Conservation (phyloP, 2,888 invertebrate genomes). For the Dorcus hopei region DNA sequence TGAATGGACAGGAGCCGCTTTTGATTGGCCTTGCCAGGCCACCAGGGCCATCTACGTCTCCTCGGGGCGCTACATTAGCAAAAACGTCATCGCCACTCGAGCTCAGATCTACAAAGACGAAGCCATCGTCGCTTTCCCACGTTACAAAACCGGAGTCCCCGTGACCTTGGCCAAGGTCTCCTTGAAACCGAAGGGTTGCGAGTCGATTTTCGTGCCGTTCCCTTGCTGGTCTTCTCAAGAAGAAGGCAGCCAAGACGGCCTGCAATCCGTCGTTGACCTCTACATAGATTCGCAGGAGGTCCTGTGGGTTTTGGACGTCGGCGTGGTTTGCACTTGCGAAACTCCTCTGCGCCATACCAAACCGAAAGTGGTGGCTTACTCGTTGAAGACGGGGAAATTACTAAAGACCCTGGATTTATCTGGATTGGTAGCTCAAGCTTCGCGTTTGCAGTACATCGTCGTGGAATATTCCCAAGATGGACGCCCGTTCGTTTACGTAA, state of each 20-base stretch:
- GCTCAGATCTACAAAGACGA: slow-evolving; percentile 57
- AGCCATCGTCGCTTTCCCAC: slow-evolving; percentile 57
- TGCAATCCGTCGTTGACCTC: slow-evolving; percentile 71
- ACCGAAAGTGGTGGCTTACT: slow-evolving; percentile 67
- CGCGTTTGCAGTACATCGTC: slow-evolving; percentile 66
- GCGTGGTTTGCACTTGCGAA: slow-evolving; percentile 65
- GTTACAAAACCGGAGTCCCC: slow-evolving; percentile 63
- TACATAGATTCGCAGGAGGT: slow-evolving; percentile 60
- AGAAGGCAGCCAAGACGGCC: slow-evolving; percentile 59
- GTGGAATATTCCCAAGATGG: slow-evolving; percentile 64
- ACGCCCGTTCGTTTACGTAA: slow-evolving; percentile 61
- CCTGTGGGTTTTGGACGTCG: slow-evolving; percentile 71
- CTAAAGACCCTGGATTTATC: slow-evolving; percentile 62
- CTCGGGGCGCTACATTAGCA: slow-evolving; percentile 56
- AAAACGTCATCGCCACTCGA: slow-evolving; percentile 60
- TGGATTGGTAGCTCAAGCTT: slow-evolving; percentile 55
- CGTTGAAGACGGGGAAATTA: slow-evolving; percentile 58
- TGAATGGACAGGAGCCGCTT: slow-evolving; percentile 39
- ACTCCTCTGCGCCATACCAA: slow-evolving; percentile 63
- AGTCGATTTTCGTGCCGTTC: slow-evolving; percentile 56
- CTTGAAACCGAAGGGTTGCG: slow-evolving; percentile 50
- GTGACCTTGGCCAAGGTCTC: slow-evolving; percentile 61
- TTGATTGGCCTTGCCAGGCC: slow-evolving; percentile 53
- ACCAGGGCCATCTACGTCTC: slow-evolving; percentile 57
- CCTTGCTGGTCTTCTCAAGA: slow-evolving; percentile 64